Evolutionary conservation across 2,888 invertebrate species (phyloP), one percentile per base, ranked within the genome.

Genomic region (Mystacides longicornis): DNA sequence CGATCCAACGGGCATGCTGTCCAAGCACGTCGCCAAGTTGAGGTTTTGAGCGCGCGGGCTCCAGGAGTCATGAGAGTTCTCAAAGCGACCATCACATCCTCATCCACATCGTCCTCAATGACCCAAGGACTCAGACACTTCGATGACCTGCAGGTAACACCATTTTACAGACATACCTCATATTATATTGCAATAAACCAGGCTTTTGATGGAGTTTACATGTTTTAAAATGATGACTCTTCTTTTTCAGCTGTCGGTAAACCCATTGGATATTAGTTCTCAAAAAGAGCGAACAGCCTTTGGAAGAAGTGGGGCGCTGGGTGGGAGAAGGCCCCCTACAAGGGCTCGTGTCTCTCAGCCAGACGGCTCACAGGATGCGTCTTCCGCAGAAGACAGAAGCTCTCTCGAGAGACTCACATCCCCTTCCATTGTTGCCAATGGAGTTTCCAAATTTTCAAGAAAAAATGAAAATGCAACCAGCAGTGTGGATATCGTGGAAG

Each of bases 11-110:
- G 66, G 67, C 72, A 75, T 67, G 75, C 75, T 73, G 75, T 75
- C 67, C 73, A 71, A 71, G 75, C 76, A 72, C 71, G 73, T 71
- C 76, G 76, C 70, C 76, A 77, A 74, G 77, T 73, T 69, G 73
- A 75, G 73, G 74, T 75, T 71, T 67, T 66, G 74, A 76, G 75
- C 74, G 73, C 73, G 72, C 62, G 72, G 67, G 71, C 68, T 73
- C 64, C 68, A 72, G 69, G 73, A 69, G 66, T 56, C 20, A 52
- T 55, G 14, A 51, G 59, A 22, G 55, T 61, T 46, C 51, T 57
- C 50, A 54, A 52, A 33, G 59, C 59, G 1, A 51, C 59, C 2
- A 53, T 56, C 54, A 71, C 69, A 67, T 69, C 70, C 68, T 69
- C 63, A 48, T 64, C 65, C 63, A 67, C 70, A 60, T 65, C 66